These are phyloP conservation scores for pig (Sus scrofa) DNA, from an alignment of 2,113 vertebrate genomes.

Conservation along the genomic window DNA sequence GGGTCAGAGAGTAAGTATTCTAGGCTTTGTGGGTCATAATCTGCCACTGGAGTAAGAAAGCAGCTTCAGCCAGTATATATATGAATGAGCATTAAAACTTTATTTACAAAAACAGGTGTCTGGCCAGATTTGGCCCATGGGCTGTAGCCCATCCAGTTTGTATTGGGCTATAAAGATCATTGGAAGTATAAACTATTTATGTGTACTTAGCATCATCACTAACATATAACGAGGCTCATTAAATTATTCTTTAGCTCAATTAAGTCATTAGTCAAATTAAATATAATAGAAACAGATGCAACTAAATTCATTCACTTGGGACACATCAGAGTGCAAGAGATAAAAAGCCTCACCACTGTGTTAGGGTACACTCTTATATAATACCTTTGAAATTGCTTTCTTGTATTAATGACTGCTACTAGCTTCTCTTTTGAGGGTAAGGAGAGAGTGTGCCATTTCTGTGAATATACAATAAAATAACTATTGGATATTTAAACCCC, in stretches of 20 bases:
- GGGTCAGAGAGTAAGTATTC: not conserved
- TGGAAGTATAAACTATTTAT: constrained; percentile 25
- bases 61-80: not conserved
- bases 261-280: constrained; percentile 28
- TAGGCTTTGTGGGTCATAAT: not conserved
- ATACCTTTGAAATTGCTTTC: not conserved
- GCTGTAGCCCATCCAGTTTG: not conserved
- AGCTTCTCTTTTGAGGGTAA: not conserved
- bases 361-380: not conserved
- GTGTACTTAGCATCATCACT: not conserved
- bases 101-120: not conserved
- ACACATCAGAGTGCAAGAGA: constrained; percentile 2
- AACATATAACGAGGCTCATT: not conserved
- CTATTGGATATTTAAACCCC: constrained; percentile 64
- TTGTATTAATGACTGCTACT: not conserved
- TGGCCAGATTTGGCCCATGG: not conserved
- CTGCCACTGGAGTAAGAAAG: not conserved
- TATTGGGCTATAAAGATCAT: not conserved
- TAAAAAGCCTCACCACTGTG: not conserved
- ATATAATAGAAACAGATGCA: constrained; percentile 19
- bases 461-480: constrained; percentile 46
- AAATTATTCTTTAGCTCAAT: constrained; percentile 41
- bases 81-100: constrained; percentile 32
- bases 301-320: constrained; percentile 14
- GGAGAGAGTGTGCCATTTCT: not conserved